phyloP scores from a whole-genome alignment of 53 echinoderm and acorn worm genomes.

The Temnopleurus reevesii region DNA sequence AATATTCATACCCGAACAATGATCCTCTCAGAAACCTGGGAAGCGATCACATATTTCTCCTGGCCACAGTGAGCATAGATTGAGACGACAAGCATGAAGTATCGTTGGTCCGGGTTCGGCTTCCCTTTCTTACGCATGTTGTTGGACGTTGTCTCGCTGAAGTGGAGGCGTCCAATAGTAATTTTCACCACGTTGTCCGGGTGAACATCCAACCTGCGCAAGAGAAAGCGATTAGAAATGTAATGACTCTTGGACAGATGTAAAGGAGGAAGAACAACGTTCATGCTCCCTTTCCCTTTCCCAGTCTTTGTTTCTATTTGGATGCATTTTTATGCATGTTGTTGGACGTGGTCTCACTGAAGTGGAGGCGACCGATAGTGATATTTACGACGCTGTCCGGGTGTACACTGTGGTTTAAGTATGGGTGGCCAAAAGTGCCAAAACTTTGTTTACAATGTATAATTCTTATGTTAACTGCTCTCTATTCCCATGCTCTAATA shows the following conservation, averaged over 20 bases:
- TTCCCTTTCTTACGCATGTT: slow-evolving; percentile 99
- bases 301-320: too few relatives aligned
- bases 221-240: neutral
- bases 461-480: too few relatives aligned
- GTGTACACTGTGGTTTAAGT: too few relatives aligned
- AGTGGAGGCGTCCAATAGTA: slow-evolving; percentile 92
- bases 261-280: neutral
- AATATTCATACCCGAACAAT: slow-evolving; percentile 98
- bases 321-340: slow-evolving; percentile 99
- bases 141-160: slow-evolving; percentile 96
- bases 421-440: too few relatives aligned
- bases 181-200: slow-evolving; percentile 85
- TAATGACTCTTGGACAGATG: neutral
- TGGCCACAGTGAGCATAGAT: slow-evolving; percentile 77
- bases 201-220: slow-evolving; percentile 74
- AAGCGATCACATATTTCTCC: slow-evolving; percentile 68
- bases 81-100: slow-evolving; percentile 93
- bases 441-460: too few relatives aligned
- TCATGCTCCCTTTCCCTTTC: too few relatives aligned
- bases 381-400: slow-evolving; percentile 84
- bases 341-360: slow-evolving; percentile 96
- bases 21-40: slow-evolving; percentile 87
- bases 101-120: slow-evolving; percentile 97
- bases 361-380: slow-evolving; percentile 92
- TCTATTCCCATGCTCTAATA: too few relatives aligned